Conservation (phyloP, 2,888 invertebrate genomes). For the Drepanosiphum platanoidis region DNA sequence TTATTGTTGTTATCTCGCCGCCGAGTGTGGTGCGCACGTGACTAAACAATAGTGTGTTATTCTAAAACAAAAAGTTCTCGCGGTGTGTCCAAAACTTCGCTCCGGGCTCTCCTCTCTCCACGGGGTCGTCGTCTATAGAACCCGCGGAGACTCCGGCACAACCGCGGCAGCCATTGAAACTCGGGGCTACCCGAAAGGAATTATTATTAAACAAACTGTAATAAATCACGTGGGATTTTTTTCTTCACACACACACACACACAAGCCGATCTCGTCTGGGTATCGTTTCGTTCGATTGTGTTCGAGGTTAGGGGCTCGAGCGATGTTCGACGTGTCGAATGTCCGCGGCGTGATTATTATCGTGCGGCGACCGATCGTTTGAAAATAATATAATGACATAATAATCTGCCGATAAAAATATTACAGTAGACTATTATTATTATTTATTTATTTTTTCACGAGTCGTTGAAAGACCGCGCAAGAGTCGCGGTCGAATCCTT, state of each 20-base stretch:
- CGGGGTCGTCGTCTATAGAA: background rate
- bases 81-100: conserved; percentile 25
- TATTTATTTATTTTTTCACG: too few species aligned
- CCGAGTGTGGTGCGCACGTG: background rate
- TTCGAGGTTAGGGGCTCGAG: background rate
- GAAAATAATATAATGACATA: too few species aligned
- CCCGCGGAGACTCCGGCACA: background rate
- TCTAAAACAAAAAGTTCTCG: conserved; percentile 36
- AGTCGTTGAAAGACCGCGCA: too few species aligned
- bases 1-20: conserved; percentile 32
- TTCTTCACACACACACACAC: too few species aligned
- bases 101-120: background rate
- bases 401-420: too few species aligned
- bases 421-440: too few species aligned
- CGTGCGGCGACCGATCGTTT: too few species aligned
- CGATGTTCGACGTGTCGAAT: background rate
- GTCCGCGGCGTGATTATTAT: background rate
- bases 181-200: background rate
- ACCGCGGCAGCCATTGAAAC: background rate
- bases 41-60: conserved; percentile 31
- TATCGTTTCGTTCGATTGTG: background rate
- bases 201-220: background rate
- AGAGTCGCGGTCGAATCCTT: too few species aligned
- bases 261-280: background rate
- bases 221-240: conserved; percentile 1